Evolutionary conservation across 2,113 vertebrate genomes (phyloP).

Genomic region (Benitochromis conjunctus): DNA sequence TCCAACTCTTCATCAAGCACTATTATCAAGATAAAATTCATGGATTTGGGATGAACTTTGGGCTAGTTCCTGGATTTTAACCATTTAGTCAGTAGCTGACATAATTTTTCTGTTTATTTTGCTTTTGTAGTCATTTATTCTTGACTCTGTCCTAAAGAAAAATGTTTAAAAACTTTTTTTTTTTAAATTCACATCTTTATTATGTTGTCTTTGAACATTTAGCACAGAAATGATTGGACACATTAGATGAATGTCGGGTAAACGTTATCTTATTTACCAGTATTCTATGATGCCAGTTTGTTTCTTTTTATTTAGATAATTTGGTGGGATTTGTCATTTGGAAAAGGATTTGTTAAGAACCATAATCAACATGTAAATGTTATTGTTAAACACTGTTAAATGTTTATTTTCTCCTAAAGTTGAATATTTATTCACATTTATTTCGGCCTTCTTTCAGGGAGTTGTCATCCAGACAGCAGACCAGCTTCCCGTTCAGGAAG

Average conservation of each 20-base stretch:
- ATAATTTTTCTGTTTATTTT: no score
- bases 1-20: no score
- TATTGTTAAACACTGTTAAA: no score
- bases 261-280: not conserved
- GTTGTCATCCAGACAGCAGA: conserved; percentile 50
- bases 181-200: not conserved
- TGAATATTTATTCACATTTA: not conserved
- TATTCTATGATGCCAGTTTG: fast-evolving
- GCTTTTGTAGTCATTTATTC: no score
- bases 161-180: no score
- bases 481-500: conserved; percentile 7
- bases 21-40: no score
- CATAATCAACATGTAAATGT: not conserved
- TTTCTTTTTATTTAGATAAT: not conserved
- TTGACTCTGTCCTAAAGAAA: no score
- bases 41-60: no score
- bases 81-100: no score
- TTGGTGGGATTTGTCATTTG: not conserved
- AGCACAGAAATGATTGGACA: not conserved
- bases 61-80: no score
- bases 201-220: not conserved
- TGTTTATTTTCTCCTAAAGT: not conserved
- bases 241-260: fast-evolving
- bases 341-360: no score
- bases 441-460: conserved; percentile 11